Evolutionary conservation across 2,113 vertebrate species (phyloP), one percentile per base, ranked within the genome.

Genomic region (Cyprinodon variegatus): DNA sequence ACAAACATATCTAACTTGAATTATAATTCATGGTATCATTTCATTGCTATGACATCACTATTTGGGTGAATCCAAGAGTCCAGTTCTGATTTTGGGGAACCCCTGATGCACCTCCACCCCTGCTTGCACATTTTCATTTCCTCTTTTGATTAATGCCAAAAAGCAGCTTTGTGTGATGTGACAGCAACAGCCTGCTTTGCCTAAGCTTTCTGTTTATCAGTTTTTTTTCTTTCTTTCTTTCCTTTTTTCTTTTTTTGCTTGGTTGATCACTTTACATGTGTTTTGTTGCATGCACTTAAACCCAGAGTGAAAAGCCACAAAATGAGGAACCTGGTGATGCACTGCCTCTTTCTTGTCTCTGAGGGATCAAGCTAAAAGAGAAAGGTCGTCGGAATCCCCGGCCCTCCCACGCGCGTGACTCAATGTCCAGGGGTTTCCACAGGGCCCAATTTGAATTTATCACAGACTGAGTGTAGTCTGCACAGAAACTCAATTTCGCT

Each of bases 391-490:
- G 94, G 94, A 95, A 94, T 95, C 94, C 94, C 94, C 94, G 65
- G 38, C 79, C 50, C 86, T 76, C 92, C 92, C 79, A 91, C 93
- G 73, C 88, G 74, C 59, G 79, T 94, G 94, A 94, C 85, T 93
- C 91, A 93, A 50, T 91, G 90, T 91, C 89, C 90, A 95, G 94
- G 94, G 93, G 71, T 94, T 95, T 94, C 93, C 94, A 90, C 74
- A 77, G 46, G 50, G 4, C 53, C 41, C 36, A 22, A 86, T 91
- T 93, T 94, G 81, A 91, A 90, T 93, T 72, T 65, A 45, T 68
- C 59, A 72, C 38, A 90, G 85, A 88, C 67, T 81, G 88, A 72
- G 70, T 71, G 17, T 38, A 40, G 62, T 40, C 10, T 1, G 17
- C 39, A 4, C 36, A 37, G 60, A 29, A 61, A 36, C 22, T 64